Conservation (phyloP, 2,113 vertebrate species). For the Marcusenius ussheri region DNA sequence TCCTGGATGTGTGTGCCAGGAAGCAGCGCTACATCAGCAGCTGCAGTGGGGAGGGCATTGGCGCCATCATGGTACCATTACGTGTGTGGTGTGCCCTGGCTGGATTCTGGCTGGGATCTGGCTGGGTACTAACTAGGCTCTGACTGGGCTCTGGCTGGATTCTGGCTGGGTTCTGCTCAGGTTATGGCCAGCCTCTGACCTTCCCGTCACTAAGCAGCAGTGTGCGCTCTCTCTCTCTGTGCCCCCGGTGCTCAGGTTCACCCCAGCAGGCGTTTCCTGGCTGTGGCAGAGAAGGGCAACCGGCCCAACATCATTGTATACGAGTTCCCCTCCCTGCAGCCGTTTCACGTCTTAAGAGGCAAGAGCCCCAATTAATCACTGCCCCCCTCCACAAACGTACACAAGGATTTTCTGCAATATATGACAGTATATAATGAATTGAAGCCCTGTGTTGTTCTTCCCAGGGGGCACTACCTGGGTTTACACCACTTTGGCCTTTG, state of each 20-base stretch:
- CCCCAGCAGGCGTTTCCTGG: conserved; percentile 68
- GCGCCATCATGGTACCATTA: conserved; percentile 67
- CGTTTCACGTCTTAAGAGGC: conserved; percentile 78
- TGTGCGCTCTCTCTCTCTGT: conserved; percentile 26
- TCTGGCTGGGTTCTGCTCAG: not conserved
- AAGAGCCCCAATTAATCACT: not conserved
- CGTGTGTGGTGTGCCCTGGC: not conserved
- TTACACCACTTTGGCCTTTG: conserved; percentile 78
- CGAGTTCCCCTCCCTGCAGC: conserved; percentile 72
- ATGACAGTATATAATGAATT: not conserved
- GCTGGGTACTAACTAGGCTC: not conserved
- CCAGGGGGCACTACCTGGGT: conserved; percentile 72
- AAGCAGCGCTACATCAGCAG: conserved; percentile 74
- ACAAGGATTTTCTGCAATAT: not conserved
- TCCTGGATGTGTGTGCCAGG: conserved; percentile 66
- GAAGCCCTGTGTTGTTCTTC: not conserved
- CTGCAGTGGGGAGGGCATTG: conserved; percentile 74
- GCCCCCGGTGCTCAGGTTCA: conserved; percentile 63
- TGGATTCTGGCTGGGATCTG: not conserved
- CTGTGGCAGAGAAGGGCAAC: conserved; percentile 80
- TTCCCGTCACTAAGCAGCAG: not conserved
- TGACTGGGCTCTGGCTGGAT: not conserved
- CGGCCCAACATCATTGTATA: conserved; percentile 78
- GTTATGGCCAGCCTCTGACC: not conserved
- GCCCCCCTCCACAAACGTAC: not conserved